Base-by-base conservation (phyloP, 2,888 invertebrate species). In the Acanthococcus lagerstroemiae region DNA sequence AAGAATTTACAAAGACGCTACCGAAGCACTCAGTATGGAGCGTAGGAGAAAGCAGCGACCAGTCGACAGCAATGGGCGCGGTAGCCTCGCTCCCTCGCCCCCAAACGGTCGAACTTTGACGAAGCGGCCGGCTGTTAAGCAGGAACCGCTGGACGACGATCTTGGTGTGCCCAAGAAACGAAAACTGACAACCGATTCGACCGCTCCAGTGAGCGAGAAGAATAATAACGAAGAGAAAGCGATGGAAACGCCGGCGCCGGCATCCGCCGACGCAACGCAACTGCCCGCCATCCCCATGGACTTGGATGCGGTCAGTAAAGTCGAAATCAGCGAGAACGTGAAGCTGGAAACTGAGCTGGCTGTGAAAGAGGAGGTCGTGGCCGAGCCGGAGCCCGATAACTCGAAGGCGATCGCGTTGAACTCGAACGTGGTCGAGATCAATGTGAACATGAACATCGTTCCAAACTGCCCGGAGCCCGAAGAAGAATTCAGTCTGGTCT, bases 101-200 rank as follows among this genome's bases (percentile, higher is more conserved):
- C n/a, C n/a, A n/a, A n/a, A n/a, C n/a, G n/a, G n/a, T n/a, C 25
- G 9, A 2, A 15, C 17, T 9, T 15, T 30, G 26, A 7, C 30
- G 4, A 63, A 63, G 54, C 19, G 63, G 9, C n/a, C 58, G 6
- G n/a, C n/a, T n/a, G 54, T 63, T 25, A 54, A 63, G 37, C 37
- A 63, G 44, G 63, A 63, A 22, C 63, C 63, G 12, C 12, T 44
- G 1, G 63, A 54, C 19, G 37, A 58, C 1, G 46, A 58, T 12
- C n/a, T 7, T 12, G 25, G 46, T n/a, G 25, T 26, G 5, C 45
- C 21, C 9, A 46, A 26, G 25, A n/a, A 26, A 26, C 44, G 19
- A 58, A 58, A 12, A 24, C 44, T 44, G 7, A n/a, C n/a, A n/a
- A n/a, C n/a, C n/a, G n/a, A n/a, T n/a, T n/a, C n/a, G n/a, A n/a